A percentile compares a stretch with the other conserved stretches of the same genome.
These are phyloP conservation scores for Onthophagus taurus DNA, from an alignment of 1,140 invertebrate genomes.

Conservation along the genomic window DNA sequence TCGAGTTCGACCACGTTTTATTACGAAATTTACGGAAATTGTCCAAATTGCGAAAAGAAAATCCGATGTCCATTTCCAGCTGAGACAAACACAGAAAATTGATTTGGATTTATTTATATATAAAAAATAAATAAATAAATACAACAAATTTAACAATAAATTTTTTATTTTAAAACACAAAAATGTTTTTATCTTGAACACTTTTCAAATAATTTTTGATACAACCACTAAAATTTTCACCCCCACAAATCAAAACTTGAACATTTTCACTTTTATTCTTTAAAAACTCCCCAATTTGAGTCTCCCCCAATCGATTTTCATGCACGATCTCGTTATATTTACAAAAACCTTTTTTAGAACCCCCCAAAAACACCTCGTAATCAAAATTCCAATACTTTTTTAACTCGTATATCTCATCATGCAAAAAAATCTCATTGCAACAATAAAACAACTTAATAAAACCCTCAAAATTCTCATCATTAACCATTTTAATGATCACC, in stretches of 20 bases:
- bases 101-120: no score
- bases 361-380: slow-evolving; percentile 47
- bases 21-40: slow-evolving; percentile 25
- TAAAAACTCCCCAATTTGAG: slow-evolving; percentile 16
- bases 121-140: not conserved
- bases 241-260: slow-evolving; percentile 21
- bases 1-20: slow-evolving; percentile 24
- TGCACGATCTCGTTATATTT: slow-evolving; percentile 32
- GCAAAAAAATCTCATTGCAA: slow-evolving; percentile 46
- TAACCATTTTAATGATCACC: slow-evolving; percentile 48
- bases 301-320: slow-evolving; percentile 9
- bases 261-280: slow-evolving; percentile 11
- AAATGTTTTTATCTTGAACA: slow-evolving; percentile 4
- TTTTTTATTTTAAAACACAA: slow-evolving; percentile 16
- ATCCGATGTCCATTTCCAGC: not conserved
- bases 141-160: not conserved
- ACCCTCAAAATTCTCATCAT: slow-evolving; percentile 54
- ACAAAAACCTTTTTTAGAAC: slow-evolving; percentile 20
- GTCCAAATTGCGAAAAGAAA: slow-evolving; percentile 31
- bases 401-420: slow-evolving; percentile 45
- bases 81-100: no score
- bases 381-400: slow-evolving; percentile 56
- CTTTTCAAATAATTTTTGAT: slow-evolving; percentile 3
- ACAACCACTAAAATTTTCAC: slow-evolving; percentile 15
- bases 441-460: slow-evolving; percentile 49